Percentiles rank a stretch among this genome's conserved stretches.
phyloP scores from a whole-genome alignment of 1,140 invertebrate species.

The Chironomus tepperi region DNA sequence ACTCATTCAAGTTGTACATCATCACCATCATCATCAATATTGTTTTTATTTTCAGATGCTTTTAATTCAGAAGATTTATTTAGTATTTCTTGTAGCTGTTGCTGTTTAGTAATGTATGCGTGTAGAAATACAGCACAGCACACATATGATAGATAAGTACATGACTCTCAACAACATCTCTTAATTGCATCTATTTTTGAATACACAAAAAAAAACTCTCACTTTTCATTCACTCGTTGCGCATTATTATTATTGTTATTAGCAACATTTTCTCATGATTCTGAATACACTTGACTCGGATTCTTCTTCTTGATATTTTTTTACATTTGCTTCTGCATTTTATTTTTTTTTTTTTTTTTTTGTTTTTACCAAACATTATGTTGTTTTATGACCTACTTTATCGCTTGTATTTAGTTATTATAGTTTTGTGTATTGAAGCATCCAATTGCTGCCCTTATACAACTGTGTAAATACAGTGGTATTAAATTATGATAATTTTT shows the following conservation, averaged over 20 bases:
- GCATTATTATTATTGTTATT: not conserved
- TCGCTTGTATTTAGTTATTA: not conserved
- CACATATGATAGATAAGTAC: not conserved
- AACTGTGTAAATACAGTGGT: not conserved
- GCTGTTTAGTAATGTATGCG: not conserved
- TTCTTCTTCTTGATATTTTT: not conserved
- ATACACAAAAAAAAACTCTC: slow-evolving; percentile 13
- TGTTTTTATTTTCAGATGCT: not conserved
- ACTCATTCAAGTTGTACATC: not conserved
- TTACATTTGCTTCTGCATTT: not conserved
- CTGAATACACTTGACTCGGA: slow-evolving; percentile 11
- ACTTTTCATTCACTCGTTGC: not conserved
- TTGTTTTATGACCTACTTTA: slow-evolving; percentile 5
- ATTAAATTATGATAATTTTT: not conserved
- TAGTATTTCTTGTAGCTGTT: not conserved
- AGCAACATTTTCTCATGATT: slow-evolving; percentile 13
- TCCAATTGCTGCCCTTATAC: not conserved
- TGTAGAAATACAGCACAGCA: not conserved
- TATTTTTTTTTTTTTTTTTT: not conserved
- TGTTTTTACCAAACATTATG: not conserved
- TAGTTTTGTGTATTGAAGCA: not conserved
- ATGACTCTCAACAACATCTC: not conserved
- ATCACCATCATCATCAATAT: not conserved
- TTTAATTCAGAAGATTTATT: not conserved
- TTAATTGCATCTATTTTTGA: slow-evolving; percentile 8